Evolutionary conservation across 2,888 invertebrate species (phyloP), one percentile per base, ranked within the genome.

Genomic region (Dexiosoma caninum): DNA sequence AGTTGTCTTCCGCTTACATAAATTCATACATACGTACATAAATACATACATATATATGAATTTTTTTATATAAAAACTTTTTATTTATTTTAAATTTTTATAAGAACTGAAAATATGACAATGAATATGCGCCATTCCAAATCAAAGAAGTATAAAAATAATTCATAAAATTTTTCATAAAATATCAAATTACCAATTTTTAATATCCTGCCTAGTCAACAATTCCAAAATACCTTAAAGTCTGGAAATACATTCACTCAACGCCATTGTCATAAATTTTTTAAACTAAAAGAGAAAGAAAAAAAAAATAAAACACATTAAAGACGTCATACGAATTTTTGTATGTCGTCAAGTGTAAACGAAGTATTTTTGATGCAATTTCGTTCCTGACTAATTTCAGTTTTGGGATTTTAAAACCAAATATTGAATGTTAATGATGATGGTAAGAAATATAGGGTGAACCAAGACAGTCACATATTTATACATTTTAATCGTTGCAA

Each of bases 181-280:
- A 81, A 77, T 81, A 81, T 81, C 81, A 66, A 81, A 81, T 81
- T 81, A 74, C 77, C 10, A 77, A 49, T 57, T 27, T 70, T 67
- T 51, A 59, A 59, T 64, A 78, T 78, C 77, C 77, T 78, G 77
- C 70, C 30, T 37, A 60, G 67, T 49, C 23, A 42, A 8, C 14
- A 62, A 23, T 12, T 66, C 14, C 21, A 44, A 30, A 69, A 76
- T 69, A 23, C 9, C 4, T 14, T 37, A 40, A 60, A 76, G 53
- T 37, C 62, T 55, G 40, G 53, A 69, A 32, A 46, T n/a, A 74
- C 57, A 62, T 69, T 44, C 0, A 74, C 35, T 55, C 67, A 57
- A 67, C 62, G 81, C 77, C 77, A 77, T 81, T 81, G 81, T 77
- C 77, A 81, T 77, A 77, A 74, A 74, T 77, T 71, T 59, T 16